Conservation (phyloP, 2,113 vertebrate genomes). For the Campylorhamphus procurvoides region DNA sequence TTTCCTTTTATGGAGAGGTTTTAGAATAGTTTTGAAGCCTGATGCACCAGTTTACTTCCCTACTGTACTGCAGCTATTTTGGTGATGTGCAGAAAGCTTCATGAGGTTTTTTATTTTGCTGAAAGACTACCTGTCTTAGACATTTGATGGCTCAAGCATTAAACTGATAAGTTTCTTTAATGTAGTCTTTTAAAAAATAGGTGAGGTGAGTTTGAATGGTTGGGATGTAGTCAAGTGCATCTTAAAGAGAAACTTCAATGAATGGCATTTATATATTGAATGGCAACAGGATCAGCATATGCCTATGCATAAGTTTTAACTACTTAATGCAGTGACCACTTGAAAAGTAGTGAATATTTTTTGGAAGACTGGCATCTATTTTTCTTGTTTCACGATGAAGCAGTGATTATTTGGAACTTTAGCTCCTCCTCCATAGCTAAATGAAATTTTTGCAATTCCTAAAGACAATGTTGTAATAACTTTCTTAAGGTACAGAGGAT, state of each 20-base stretch:
- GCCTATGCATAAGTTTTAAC: background rate
- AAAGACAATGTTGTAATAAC: background rate
- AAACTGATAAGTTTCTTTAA: background rate
- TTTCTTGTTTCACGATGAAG: background rate
- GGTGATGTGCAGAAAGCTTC: background rate
- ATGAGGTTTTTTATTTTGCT: background rate
- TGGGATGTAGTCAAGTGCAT: background rate
- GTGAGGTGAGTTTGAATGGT: background rate
- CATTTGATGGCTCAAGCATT: background rate
- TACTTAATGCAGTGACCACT: background rate
- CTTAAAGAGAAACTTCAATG: background rate
- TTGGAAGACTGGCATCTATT: background rate
- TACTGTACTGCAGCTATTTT: background rate
- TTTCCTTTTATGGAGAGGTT: background rate
- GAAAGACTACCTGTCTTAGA: background rate
- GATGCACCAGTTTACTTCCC: background rate
- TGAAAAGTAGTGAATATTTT: background rate
- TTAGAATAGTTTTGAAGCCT: background rate
- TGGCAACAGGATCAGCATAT: background rate
- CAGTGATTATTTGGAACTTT: background rate
- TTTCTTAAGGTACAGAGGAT: background rate
- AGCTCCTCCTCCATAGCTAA: background rate
- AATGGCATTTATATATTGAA: background rate
- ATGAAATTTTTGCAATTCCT: background rate
- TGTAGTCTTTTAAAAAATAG: background rate